Base-by-base conservation (phyloP, 2,113 vertebrate genomes). In the Python bivittatus region DNA sequence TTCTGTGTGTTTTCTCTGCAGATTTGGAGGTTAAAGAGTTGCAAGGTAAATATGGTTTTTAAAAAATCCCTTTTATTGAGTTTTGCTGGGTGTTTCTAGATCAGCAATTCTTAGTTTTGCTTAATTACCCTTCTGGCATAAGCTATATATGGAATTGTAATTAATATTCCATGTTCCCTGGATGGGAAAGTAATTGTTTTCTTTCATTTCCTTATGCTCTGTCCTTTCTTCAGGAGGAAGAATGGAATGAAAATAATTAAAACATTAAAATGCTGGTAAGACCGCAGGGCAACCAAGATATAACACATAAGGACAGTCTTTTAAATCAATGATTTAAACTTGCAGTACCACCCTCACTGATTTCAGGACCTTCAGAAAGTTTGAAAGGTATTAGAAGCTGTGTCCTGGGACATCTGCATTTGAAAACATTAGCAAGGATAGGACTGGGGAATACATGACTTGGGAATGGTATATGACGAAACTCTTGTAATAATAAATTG, bases 1-100 rank as follows among this genome's bases (percentile, higher is more conserved):
- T 22, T 79, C 33, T 95, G 0, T 96, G 48, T 93, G 93, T 61
- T 93, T 87, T 91, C 23, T 95, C 60, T 91, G 92, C 96, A 97
- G 96, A 96, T 94, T 91, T 97, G 92, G 87, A 95, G 0, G 83
- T 96, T 92, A 83, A 96, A 89, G 95, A 97, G 89, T 38, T 97
- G 91, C 95, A 93, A 96, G 96, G 96, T 97, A 88, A 96, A 95
- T 54, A 94, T 88, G 86, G 0, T 89, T 91, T 89, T 56, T 93
- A 79, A 25, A 91, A 79, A 64, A 61, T 11, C 3, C 2, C 9
- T 33, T 88, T 53, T 61, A 22, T 52, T 61, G 10, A 33, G 29
- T 29, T 72, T 60, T 8, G 1, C 20, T 57, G 33, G 12, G 6
- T 79, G 27, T 68, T 25, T 13, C 88, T 68, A 90, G n/a, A 38